Conservation (phyloP, 37 sponge, comb jelly and placozoan species). For the Amphimedon queenslandica region DNA sequence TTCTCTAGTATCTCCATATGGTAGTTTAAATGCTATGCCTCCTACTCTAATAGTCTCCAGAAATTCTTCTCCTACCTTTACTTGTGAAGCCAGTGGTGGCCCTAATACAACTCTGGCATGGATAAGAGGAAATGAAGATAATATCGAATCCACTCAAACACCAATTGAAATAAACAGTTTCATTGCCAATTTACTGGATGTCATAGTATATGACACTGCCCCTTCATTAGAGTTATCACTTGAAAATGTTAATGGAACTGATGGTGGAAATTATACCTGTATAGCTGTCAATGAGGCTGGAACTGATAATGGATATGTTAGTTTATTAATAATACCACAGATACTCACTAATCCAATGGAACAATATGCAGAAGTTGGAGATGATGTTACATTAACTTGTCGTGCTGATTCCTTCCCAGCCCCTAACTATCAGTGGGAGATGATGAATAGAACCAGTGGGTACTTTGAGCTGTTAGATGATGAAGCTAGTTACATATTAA, state of each 20-base stretch:
- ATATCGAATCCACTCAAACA: not conserved
- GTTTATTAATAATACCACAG: constrained; percentile 16
- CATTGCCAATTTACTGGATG: not conserved
- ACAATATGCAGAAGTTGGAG: not conserved
- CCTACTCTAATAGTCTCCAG: not conserved
- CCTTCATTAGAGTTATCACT: not conserved
- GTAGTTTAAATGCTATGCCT: constrained; percentile 20
- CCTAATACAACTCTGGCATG: constrained; percentile 36
- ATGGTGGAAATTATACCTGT: constrained; percentile 68
- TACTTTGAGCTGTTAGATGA: not conserved
- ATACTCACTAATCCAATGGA: constrained; percentile 1
- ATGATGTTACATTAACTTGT: constrained; percentile 9
- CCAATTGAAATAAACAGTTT: constrained; percentile 4
- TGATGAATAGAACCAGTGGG: not conserved
- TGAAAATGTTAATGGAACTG: constrained; percentile 16
- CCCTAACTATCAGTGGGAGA: constrained; percentile 17
- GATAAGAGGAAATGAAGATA: constrained; percentile 22
- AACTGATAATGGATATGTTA: not conserved
- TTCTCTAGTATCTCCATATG: constrained; percentile 17
- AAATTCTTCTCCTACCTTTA: constrained; percentile 13
- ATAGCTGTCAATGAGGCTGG: constrained; percentile 63
- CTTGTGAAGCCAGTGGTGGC: constrained; percentile 48
- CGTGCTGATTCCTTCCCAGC: constrained; percentile 15
- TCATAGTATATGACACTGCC: not conserved
- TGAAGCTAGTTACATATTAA: not conserved